Percentiles rank a stretch among this genome's conserved stretches.
These are phyloP conservation scores for Alauda arvensis DNA, from an alignment of 2,797 vertebrate genomes.

Conservation along the genomic window DNA sequence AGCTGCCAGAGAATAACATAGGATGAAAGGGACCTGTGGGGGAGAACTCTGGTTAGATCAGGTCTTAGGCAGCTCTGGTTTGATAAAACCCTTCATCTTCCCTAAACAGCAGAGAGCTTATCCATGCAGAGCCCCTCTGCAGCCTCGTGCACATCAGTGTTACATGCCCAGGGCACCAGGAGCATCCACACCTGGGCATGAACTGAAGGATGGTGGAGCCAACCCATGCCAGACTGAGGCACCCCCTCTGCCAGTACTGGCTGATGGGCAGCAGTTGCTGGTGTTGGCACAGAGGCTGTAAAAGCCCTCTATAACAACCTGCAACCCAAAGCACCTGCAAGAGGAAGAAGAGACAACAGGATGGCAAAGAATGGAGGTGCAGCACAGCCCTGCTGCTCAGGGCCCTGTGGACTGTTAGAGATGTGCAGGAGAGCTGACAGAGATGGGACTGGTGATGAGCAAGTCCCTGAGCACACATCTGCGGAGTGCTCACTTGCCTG, in stretches of 20 bases:
- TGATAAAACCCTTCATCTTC: not conserved
- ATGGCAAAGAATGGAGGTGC: not conserved
- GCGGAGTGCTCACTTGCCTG: not conserved
- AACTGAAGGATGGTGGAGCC: rapidly evolving
- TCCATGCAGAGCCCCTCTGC: not conserved
- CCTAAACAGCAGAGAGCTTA: not conserved
- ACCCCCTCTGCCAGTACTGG: not conserved
- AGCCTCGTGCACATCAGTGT: not conserved
- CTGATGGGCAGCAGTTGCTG: not conserved
- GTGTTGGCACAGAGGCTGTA: not conserved
- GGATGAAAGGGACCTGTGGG: not conserved
- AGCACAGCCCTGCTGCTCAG: rapidly evolving
- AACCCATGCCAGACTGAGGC: not conserved
- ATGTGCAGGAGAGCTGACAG: not conserved
- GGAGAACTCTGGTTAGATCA: not conserved
- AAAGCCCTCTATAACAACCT: not conserved
- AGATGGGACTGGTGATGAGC: not conserved
- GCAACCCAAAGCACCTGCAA: not conserved
- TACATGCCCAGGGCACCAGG: not conserved
- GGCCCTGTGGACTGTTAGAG: not conserved
- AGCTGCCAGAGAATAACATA: not conserved
- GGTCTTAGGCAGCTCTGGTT: not conserved
- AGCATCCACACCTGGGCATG: not conserved
- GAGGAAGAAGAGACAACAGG: not conserved
- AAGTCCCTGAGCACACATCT: not conserved